Conservation (phyloP, 2,888 invertebrate genomes). For the Oligia latruncula region DNA sequence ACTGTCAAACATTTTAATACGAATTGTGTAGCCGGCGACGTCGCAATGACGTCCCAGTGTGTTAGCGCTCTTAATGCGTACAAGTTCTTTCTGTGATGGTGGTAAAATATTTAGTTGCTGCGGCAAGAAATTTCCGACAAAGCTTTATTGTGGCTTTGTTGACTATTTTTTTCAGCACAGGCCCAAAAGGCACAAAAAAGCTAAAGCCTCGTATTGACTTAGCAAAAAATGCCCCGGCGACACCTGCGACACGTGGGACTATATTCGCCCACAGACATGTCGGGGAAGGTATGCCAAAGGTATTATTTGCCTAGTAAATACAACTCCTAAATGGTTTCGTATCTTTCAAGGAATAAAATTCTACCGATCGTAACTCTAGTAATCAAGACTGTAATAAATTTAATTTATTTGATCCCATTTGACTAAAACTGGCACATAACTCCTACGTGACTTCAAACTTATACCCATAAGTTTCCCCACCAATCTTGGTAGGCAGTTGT, state of each 20-base stretch:
- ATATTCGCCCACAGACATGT: background rate
- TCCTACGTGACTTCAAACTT: conserved; percentile 44
- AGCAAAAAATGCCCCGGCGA: background rate
- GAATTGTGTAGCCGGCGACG: background rate
- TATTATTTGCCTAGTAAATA: conserved; percentile 7
- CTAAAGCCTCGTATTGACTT: conserved; percentile 35
- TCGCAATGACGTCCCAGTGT: background rate
- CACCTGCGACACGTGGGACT: conserved; percentile 22
- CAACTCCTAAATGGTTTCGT: background rate
- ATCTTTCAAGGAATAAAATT: background rate
- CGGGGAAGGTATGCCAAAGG: background rate
- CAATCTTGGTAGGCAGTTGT: conserved; percentile 54
- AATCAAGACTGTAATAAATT: conserved; percentile 12
- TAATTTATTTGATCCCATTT: conserved; percentile 30
- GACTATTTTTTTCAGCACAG: background rate
- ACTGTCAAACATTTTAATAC: no score
- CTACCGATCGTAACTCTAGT: background rate
- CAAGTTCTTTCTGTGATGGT: background rate
- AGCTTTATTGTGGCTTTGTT: background rate
- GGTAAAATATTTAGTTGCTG: background rate
- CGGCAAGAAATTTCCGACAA: background rate
- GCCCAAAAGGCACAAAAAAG: conserved; percentile 26
- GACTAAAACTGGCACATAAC: conserved; percentile 24
- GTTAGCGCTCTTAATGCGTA: background rate
- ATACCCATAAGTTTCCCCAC: conserved; percentile 34